Conservation (phyloP, 2,797 vertebrate genomes). For the Bradypodion pumilum region DNA sequence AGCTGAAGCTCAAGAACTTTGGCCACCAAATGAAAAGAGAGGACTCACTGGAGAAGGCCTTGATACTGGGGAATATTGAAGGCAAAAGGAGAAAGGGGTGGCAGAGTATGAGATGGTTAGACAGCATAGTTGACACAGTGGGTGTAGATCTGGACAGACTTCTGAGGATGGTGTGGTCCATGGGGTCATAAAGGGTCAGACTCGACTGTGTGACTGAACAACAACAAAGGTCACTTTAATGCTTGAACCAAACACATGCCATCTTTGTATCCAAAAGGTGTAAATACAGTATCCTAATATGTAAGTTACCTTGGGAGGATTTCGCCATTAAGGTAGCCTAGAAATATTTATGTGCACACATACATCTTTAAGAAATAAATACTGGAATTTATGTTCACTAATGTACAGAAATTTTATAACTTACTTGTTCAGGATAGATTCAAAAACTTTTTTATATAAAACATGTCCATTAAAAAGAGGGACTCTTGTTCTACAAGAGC, state of each 20-base stretch:
- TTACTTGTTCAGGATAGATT: not conserved
- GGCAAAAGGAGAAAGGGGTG: no score
- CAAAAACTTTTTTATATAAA: not conserved
- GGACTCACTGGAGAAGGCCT: no score
- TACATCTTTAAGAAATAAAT: not conserved
- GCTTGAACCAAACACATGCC: not conserved
- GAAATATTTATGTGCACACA: not conserved
- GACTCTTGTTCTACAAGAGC: not conserved
- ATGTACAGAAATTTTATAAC: not conserved
- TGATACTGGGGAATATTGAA: no score
- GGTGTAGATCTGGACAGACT: no score
- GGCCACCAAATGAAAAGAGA: no score
- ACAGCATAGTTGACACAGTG: no score
- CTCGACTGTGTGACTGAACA: no score
- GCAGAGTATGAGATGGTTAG: no score
- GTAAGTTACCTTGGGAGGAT: not conserved
- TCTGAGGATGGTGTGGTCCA: no score
- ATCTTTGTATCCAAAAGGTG: not conserved
- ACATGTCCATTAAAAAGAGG: not conserved
- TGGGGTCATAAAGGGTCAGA: no score
- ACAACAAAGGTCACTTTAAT: no score
- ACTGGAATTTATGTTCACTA: not conserved
- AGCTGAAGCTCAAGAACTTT: no score
- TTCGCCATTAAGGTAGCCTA: not conserved
- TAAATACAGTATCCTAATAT: not conserved